Base-by-base conservation (phyloP, 2,113 vertebrate genomes). In the Megalops atlanticus region DNA sequence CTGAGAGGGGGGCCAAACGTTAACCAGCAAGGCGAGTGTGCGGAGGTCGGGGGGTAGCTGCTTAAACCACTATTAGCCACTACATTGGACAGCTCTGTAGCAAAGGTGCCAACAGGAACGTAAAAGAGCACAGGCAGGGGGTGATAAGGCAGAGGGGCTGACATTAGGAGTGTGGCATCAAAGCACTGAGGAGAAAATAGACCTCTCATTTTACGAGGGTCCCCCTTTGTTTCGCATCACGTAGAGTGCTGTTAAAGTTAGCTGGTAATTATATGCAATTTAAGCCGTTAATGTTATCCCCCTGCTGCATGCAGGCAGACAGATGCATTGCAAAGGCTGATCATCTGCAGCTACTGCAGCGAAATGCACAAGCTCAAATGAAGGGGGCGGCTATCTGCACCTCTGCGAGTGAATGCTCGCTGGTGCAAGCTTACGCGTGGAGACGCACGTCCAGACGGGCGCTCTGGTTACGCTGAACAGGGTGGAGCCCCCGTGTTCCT, bases 1-100 rank as follows among this genome's bases (percentile, higher is more conserved):
- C 0, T 84, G 82, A 91, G 77, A 88, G 80, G 47, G 0, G n/a
- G 58, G 43, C 27, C 41, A 0, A 88, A 31, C 58, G 83, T 80
- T 89, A 90, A 91, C 88, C 89, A 88, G 74, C 68, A 90, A 87
- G 79, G 11, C 0, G 87, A 78, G 5, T 86, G 80, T 33, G 35
- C 41, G 31, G 39, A 68, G 54, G 33, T 64, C 41, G 3, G 84
- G 87, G 4, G 58, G 81, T 77, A 3, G 0, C 89, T 31, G 85
- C 80, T 87, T 84, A 87, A 24, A 54, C 81, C 78, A 83, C 83
- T 4, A 0, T 16, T 85, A 84, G 86, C 82, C 85, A 82, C 68
- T 79, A 82, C 82, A 82, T 7, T 74, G 82, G 84, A 79, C 82
- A 84, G 89, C 80, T 78, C 86, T 71, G 0, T 31, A 1, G 86